Evolutionary conservation across 2,113 vertebrate genomes (phyloP), one percentile per base, ranked within the genome.

Genomic region (Gopherus evgoodei): DNA sequence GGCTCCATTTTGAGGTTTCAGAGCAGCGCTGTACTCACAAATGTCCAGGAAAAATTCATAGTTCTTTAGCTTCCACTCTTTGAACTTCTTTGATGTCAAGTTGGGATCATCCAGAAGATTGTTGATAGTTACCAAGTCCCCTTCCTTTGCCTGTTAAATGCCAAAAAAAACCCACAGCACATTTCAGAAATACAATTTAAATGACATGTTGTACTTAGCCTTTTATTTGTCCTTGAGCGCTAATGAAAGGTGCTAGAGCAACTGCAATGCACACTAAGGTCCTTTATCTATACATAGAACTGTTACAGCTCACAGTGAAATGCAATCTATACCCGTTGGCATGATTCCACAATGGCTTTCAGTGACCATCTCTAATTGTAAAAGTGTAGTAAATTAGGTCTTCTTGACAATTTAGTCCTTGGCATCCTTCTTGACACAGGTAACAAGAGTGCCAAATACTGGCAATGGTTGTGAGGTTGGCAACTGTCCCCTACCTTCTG

Each of bases 41-140:
- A 99, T 99, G 98, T 99, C 99, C 96, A 99, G 96, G 97, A 98
- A 99, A 96, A 99, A 99, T 90, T 99, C 99, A 90, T 99, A 98
- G 98, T 99, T 99, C 97, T 98, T 98, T 98, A 98, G 97, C 97
- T 99, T 99, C 99, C 98, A 99, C 87, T 99, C 98, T 95, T 98
- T 98, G 97, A 99, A 99, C 96, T 98, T 99, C 97, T 99, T 99
- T 59, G 98, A 99, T 81, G 98, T 99, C 96, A 99, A 97, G 93
- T 97, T 98, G 35, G 99, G 98, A 87, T 99, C 98, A 81, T 99
- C 98, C 90, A 99, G 98, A 92, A 99, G 98, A 84, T 97, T 98
- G 96, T 98, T 98, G 97, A 99, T 99, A 65, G 98, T 93, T 29
- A 97, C 97, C 93, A 99, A 97, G 97, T 99, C 98, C 3, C 98